Evolutionary conservation across 2,113 vertebrate species (phyloP).

Genomic region (Myotis davidii): DNA sequence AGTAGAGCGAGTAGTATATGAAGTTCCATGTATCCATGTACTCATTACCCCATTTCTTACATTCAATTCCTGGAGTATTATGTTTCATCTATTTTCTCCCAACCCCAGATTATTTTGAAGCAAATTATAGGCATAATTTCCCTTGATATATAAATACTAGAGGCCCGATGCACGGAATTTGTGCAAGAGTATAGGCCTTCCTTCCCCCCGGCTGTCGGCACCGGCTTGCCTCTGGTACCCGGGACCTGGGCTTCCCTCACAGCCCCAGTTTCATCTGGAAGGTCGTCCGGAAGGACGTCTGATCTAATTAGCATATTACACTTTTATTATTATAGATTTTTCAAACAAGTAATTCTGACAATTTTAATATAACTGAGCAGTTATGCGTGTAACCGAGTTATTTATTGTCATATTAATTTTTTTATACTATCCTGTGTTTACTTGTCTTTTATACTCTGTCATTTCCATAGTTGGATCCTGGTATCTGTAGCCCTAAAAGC

Average conservation of each 20-base stretch:
- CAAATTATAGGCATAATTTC: not conserved
- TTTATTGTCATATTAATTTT: not conserved
- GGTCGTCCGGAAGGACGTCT: no score
- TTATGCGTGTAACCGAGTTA: not conserved
- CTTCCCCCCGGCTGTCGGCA: no score
- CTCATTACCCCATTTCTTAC: not conserved
- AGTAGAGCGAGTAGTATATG: not conserved
- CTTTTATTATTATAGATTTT: not conserved
- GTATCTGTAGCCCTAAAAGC: not conserved
- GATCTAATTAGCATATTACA: no score
- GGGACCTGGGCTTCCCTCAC: no score
- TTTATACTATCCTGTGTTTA: not conserved
- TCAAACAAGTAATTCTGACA: not conserved
- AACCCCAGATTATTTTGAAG: constrained; percentile 13
- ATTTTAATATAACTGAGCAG: not conserved
- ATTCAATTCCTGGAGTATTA: not conserved
- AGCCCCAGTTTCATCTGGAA: no score
- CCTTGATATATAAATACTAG: constrained; percentile 18
- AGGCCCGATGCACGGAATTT: no score
- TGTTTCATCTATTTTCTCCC: not conserved
- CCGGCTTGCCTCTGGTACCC: no score
- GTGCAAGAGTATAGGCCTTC: no score
- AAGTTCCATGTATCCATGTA: not conserved
- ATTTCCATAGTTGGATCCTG: not conserved
- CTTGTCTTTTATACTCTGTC: not conserved